A percentile compares a stretch with the other conserved stretches of the same genome.
Conservation (phyloP, 2,888 invertebrate genomes). For the Apotomis betuletana region DNA sequence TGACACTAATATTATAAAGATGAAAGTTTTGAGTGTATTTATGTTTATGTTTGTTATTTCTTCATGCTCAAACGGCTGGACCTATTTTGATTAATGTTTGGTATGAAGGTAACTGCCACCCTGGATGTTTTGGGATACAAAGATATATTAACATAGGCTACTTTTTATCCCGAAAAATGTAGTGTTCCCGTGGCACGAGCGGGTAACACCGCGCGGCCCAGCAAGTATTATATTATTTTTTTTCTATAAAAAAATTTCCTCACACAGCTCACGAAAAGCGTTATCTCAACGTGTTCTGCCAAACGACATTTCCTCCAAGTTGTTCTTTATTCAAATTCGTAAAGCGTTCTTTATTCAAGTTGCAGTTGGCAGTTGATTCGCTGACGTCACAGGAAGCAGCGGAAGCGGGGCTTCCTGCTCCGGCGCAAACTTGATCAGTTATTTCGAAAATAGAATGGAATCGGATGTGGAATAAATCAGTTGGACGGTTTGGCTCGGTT, state of each 20-base stretch:
- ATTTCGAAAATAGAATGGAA: slow-evolving; percentile 40
- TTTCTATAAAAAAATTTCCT: not conserved
- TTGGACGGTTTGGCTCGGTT: slow-evolving; percentile 18
- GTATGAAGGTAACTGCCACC: no score
- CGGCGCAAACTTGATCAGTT: slow-evolving; percentile 41
- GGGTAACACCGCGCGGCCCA: no score
- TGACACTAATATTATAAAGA: no score
- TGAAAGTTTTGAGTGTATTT: no score
- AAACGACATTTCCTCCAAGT: slow-evolving; percentile 12
- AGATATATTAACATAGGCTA: no score
- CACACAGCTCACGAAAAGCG: not conserved
- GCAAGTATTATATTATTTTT: no score
- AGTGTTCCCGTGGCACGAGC: no score
- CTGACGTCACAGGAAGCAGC: slow-evolving; percentile 38
- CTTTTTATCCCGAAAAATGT: no score
- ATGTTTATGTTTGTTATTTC: no score
- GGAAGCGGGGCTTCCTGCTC: slow-evolving; percentile 34
- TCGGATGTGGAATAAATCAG: slow-evolving; percentile 41
- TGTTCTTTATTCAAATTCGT: slow-evolving; percentile 37
- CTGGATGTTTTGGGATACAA: no score
- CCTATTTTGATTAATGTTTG: no score
- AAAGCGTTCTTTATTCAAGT: slow-evolving; percentile 34
- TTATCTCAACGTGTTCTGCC: slow-evolving; percentile 8
- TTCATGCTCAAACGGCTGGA: no score
- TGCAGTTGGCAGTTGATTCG: slow-evolving; percentile 38